Evolutionary conservation across 2,113 vertebrate species (phyloP).

Genomic region (Meriones unguiculatus): DNA sequence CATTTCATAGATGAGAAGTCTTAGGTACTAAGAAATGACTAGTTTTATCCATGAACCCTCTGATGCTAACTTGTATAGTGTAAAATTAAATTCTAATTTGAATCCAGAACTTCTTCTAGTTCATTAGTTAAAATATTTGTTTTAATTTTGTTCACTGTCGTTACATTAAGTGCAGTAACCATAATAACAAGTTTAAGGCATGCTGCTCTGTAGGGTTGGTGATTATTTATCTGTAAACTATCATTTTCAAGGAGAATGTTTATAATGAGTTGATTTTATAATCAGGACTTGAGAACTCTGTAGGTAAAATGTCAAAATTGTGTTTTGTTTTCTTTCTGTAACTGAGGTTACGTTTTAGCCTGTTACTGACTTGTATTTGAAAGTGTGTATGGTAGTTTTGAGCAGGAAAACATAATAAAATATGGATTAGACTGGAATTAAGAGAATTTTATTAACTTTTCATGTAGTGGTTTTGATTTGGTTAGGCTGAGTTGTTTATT

Average conservation of each 20-base stretch:
- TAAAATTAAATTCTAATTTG: conserved; percentile 47
- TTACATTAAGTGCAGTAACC: conserved; percentile 26
- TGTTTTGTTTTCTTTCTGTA: background rate
- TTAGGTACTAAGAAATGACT: background rate
- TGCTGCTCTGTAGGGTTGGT: background rate
- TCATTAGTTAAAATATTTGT: conserved; percentile 22
- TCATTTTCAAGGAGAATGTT: conserved; percentile 56
- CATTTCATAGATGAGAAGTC: conserved; percentile 49
- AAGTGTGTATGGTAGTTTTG: conserved; percentile 10
- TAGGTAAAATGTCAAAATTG: conserved; percentile 54
- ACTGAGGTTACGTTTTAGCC: background rate
- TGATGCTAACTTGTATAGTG: background rate
- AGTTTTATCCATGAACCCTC: background rate
- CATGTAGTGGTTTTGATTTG: conserved; percentile 55
- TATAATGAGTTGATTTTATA: conserved; percentile 21
- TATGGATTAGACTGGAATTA: conserved; percentile 6
- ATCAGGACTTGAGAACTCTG: background rate
- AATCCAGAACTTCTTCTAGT: conserved; percentile 4
- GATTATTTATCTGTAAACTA: background rate
- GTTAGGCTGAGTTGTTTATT: conserved; percentile 34
- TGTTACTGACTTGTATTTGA: background rate
- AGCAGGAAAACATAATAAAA: conserved; percentile 25
- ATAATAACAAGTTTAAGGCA: background rate
- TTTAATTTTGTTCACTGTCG: conserved; percentile 3
- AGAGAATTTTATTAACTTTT: conserved; percentile 31